These are phyloP conservation scores for Morpho achilles DNA, from an alignment of 2,888 invertebrate genomes.

Conservation along the genomic window DNA sequence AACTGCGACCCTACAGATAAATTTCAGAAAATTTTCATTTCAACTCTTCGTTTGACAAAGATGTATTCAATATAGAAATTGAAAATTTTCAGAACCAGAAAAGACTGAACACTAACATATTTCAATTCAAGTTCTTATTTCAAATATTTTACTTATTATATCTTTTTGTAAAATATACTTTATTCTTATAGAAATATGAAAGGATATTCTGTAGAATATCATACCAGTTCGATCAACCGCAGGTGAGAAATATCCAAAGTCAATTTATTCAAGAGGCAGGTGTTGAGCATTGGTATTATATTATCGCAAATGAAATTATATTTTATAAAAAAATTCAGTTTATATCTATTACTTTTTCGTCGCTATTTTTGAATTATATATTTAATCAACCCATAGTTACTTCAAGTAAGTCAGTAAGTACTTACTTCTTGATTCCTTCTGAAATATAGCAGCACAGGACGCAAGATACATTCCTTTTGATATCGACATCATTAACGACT, in stretches of 20 bases:
- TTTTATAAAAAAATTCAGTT: conserved; percentile 13
- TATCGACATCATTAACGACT: no score
- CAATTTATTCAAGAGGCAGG: conserved; percentile 28
- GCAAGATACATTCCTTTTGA: no score
- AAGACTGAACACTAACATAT: background rate
- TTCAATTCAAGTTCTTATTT: conserved; percentile 6
- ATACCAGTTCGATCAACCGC: conserved; percentile 5
- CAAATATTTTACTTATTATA: background rate
- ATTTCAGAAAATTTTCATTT: background rate
- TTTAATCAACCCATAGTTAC: no score
- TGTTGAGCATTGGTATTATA: conserved; percentile 19
- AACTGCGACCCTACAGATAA: no score
- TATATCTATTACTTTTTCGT: no score
- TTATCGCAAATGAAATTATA: conserved; percentile 24
- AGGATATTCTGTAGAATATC: background rate
- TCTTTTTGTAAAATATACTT: conserved; percentile 4
- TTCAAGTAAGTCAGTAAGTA: no score
- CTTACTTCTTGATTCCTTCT: no score
- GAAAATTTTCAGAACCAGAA: conserved; percentile 4
- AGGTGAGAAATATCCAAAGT: conserved; percentile 20
- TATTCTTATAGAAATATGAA: background rate
- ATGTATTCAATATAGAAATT: conserved; percentile 4
- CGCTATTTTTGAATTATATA: no score
- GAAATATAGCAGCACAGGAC: no score
- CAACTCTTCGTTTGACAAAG: background rate